Conservation (phyloP, 1,140 invertebrate genomes). For the Ericerus pela region DNA sequence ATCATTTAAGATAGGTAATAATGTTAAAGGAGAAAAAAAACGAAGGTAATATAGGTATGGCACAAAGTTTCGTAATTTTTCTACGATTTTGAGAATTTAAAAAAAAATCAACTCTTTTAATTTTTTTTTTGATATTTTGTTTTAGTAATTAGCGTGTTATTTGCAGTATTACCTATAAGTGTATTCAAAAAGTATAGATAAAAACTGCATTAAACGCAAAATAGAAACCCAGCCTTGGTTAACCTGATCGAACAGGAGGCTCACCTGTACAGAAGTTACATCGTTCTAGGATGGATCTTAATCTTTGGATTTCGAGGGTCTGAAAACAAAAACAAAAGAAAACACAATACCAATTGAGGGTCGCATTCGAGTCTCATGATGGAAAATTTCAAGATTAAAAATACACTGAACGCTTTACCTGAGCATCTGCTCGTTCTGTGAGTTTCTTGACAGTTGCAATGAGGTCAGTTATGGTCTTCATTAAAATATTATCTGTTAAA, state of each 20-base stretch:
- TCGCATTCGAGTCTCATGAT: background rate
- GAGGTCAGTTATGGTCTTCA: slow-evolving; percentile 53
- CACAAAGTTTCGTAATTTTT: no score
- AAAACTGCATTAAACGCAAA: background rate
- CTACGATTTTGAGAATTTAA: no score
- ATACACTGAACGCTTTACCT: slow-evolving; percentile 27
- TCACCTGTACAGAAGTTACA: slow-evolving; percentile 50
- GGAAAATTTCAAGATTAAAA: slow-evolving; percentile 4
- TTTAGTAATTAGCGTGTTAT: no score
- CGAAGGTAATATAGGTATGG: no score
- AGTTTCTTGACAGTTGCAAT: slow-evolving; percentile 54
- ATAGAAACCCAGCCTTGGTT: slow-evolving; percentile 18
- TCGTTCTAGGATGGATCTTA: slow-evolving; percentile 55
- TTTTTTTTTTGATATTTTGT: no score
- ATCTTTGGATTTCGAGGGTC: slow-evolving; percentile 49
- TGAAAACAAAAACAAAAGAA: slow-evolving; percentile 32
- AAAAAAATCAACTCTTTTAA: no score
- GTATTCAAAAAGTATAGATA: background rate
- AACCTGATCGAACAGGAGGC: slow-evolving; percentile 15
- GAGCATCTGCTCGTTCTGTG: slow-evolving; percentile 45
- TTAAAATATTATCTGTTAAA: slow-evolving; percentile 42
- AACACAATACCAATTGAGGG: background rate
- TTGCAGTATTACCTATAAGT: background rate
- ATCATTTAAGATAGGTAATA: no score
- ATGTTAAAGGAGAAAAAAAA: no score